phyloP scores from a whole-genome alignment of 2,797 vertebrate genomes.

The Lophius americanus region DNA sequence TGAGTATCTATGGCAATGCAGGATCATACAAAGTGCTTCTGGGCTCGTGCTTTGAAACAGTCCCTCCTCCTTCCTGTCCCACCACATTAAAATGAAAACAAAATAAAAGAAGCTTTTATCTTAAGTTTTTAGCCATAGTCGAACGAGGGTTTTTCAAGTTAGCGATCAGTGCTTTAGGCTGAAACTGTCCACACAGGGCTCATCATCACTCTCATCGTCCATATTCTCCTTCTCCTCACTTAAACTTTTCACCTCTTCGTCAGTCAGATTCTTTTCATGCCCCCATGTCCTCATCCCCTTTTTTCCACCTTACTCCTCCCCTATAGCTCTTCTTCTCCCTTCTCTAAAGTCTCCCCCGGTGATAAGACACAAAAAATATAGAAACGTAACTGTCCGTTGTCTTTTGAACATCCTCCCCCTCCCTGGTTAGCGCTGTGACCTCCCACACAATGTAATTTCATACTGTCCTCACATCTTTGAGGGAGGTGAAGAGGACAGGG shows the following conservation, averaged over 20 bases:
- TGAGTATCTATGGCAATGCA: conserved; percentile 7
- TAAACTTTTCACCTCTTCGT: conserved; percentile 26
- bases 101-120: conserved; percentile 46
- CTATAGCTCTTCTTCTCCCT: conserved; percentile 8
- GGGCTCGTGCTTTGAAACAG: conserved; percentile 2
- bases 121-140: conserved; percentile 56
- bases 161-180: conserved; percentile 35
- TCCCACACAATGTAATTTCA: conserved; percentile 37
- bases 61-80: conserved; percentile 19
- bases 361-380: conserved; percentile 14
- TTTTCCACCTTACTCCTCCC: conserved; percentile 2
- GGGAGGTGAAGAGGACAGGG: conserved; percentile 22
- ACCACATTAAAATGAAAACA: conserved; percentile 38
- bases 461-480: conserved; percentile 11
- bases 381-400: conserved; percentile 2
- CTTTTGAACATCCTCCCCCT: conserved; percentile 19
- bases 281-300: conserved; percentile 12
- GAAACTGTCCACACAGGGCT: too few species aligned
- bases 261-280: conserved; percentile 27
- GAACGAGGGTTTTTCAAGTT: conserved; percentile 42
- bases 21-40: conserved; percentile 35
- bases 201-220: conserved; percentile 11
- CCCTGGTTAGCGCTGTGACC: conserved; percentile 24
- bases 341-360: conserved; percentile 16
- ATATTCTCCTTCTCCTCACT: neutral